Conservation (phyloP, 1,140 invertebrate genomes). For the Zaprionus kolodkinae region DNA sequence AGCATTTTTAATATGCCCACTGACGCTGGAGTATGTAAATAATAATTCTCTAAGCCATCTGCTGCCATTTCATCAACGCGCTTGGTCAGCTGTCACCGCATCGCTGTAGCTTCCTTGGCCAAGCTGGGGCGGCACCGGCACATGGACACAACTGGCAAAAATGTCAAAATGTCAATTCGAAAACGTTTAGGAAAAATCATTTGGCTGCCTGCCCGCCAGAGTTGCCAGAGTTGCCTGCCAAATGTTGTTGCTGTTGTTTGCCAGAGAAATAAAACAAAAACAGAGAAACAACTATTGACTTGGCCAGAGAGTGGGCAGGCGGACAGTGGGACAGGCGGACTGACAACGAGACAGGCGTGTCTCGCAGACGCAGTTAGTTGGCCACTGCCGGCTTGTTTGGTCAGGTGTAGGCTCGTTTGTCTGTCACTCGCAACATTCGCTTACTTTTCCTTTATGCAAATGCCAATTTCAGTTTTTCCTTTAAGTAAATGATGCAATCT, state of each 20-base stretch:
- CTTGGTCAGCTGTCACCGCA: slow-evolving; percentile 70
- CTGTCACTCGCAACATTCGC: slow-evolving; percentile 69
- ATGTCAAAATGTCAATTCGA: slow-evolving; percentile 80
- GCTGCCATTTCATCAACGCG: slow-evolving; percentile 57
- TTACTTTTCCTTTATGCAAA: slow-evolving; percentile 79
- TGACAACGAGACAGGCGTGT: slow-evolving; percentile 28
- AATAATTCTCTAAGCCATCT: slow-evolving; percentile 42
- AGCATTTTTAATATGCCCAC: slow-evolving; percentile 42
- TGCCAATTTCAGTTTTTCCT: slow-evolving; percentile 28
- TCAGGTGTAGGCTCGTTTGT: slow-evolving; percentile 78
- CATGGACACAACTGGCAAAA: slow-evolving; percentile 52
- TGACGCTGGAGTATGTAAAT: slow-evolving; percentile 36
- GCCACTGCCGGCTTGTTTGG: slow-evolving; percentile 48
- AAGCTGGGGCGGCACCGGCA: slow-evolving; percentile 23
- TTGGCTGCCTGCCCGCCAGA: slow-evolving; percentile 35
- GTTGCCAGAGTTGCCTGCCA: slow-evolving; percentile 36
- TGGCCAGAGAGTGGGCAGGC: slow-evolving; percentile 7
- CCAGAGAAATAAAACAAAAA: slow-evolving; percentile 23
- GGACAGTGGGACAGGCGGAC: slow-evolving; percentile 1
- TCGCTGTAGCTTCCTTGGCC: slow-evolving; percentile 52
- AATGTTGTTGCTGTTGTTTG: slow-evolving; percentile 55
- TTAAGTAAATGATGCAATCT: slow-evolving; percentile 43
- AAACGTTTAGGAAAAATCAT: slow-evolving; percentile 71
- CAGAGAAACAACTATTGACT: slow-evolving; percentile 54
- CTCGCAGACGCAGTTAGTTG: slow-evolving; percentile 24